These are phyloP conservation scores for Neodiprion virginianus DNA, from an alignment of 1,140 invertebrate species.

Conservation along the genomic window DNA sequence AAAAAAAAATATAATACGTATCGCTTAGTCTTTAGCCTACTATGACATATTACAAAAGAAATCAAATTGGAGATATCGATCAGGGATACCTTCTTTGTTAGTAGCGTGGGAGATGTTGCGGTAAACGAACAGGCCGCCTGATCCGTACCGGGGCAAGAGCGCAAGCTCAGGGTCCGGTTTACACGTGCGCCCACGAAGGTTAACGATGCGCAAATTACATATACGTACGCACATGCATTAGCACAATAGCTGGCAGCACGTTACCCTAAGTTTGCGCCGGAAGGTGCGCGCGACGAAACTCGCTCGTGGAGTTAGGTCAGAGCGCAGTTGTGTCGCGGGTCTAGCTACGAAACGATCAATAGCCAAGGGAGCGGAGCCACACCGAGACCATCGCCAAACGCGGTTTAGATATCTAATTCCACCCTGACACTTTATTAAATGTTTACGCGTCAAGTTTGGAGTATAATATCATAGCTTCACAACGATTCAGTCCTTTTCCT, in stretches of 20 bases:
- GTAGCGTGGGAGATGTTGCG: no score
- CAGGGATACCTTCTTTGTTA: no score
- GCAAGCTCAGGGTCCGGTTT: neutral
- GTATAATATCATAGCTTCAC: no score
- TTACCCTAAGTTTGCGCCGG: neutral
- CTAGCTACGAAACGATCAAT: neutral
- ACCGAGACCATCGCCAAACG: no score
- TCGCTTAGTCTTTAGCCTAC: no score
- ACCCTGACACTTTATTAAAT: neutral
- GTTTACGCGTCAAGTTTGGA: neutral
- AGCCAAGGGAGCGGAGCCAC: neutral
- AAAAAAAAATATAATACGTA: no score
- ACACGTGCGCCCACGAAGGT: neutral
- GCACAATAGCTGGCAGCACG: no score
- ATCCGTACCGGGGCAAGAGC: neutral
- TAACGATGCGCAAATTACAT: neutral
- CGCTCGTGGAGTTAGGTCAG: neutral
- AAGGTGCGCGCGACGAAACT: neutral
- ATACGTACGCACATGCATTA: neutral
- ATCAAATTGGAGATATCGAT: no score
- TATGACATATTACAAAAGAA: no score
- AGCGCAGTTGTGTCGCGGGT: constrained; percentile 4
- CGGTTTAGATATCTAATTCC: neutral
- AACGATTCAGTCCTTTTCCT: no score
- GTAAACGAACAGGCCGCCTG: no score